Conservation (phyloP, 2,888 invertebrate genomes). For the Achlya flavicornis region DNA sequence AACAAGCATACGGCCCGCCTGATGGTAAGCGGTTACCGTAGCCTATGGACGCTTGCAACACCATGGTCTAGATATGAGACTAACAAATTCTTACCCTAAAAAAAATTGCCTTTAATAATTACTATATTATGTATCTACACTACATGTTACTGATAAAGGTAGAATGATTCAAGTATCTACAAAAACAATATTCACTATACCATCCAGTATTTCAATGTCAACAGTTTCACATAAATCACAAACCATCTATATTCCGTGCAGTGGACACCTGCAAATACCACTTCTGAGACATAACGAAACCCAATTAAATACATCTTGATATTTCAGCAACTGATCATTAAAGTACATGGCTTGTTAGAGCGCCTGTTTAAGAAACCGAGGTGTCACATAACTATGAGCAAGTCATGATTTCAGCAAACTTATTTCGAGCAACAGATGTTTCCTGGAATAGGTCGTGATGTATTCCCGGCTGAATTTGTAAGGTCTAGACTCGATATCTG, state of each 20-base stretch:
- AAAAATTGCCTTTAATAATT: too few species aligned
- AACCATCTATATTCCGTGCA: constrained; percentile 68
- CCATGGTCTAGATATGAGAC: too few species aligned
- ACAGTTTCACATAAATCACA: constrained; percentile 61
- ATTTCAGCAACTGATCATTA: constrained; percentile 68
- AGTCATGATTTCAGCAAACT: constrained; percentile 56
- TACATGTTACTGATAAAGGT: too few species aligned
- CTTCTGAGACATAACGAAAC: constrained; percentile 64
- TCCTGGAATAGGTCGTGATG: constrained; percentile 31
- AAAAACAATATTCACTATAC: not conserved
- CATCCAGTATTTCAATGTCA: constrained; percentile 26
- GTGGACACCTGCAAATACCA: constrained; percentile 67
- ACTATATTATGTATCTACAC: too few species aligned
- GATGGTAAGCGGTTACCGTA: too few species aligned
- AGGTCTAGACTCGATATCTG: constrained; percentile 2
- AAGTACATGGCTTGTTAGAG: constrained; percentile 64
- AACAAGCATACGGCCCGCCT: too few species aligned
- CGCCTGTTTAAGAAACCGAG: constrained; percentile 55
- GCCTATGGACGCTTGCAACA: too few species aligned
- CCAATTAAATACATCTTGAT: constrained; percentile 83
- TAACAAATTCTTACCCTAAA: too few species aligned
- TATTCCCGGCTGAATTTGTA: constrained; percentile 8
- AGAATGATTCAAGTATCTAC: too few species aligned
- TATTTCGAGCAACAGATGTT: constrained; percentile 40
- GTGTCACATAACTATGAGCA: constrained; percentile 38